Evolutionary conservation across 2,888 invertebrate species (phyloP).

Genomic region (Apomyelois bistriatella): DNA sequence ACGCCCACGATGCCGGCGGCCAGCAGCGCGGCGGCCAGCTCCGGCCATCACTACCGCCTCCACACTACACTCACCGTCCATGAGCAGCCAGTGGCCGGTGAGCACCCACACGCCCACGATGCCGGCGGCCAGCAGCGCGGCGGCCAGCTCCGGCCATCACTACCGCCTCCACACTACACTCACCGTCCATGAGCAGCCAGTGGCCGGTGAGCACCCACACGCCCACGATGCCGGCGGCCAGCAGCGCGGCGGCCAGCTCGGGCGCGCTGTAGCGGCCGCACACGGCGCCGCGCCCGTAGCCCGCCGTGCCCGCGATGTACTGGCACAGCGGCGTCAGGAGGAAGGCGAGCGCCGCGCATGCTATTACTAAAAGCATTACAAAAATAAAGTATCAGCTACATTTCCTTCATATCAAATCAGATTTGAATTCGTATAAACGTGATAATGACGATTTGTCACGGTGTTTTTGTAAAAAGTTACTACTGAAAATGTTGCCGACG

Average conservation of each 20-base stretch:
- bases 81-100: conserved; percentile 81
- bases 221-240: conserved; percentile 96
- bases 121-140: no score
- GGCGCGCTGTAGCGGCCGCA: conserved; percentile 97
- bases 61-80: no score
- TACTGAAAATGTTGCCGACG: no score
- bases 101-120: background rate
- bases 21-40: no score
- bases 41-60: no score
- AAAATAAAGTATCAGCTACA: no score
- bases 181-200: conserved; percentile 98
- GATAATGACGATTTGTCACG: no score
- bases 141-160: no score
- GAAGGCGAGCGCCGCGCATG: conserved; percentile 97
- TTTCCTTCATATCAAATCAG: no score
- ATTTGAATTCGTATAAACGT: no score
- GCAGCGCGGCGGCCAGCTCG: conserved; percentile 94
- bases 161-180: conserved; percentile 24
- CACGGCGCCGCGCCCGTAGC: conserved; percentile 87
- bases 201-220: conserved; percentile 99
- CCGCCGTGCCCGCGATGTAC: conserved; percentile 82
- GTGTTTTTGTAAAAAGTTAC: no score
- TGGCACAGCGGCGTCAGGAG: conserved; percentile 98
- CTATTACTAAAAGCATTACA: conserved; percentile 84
- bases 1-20: no score